A percentile compares a stretch with the other conserved stretches of the same genome.
These are phyloP conservation scores for Erythrocebus patas DNA, from an alignment of 2,113 vertebrate genomes.

Conservation along the genomic window DNA sequence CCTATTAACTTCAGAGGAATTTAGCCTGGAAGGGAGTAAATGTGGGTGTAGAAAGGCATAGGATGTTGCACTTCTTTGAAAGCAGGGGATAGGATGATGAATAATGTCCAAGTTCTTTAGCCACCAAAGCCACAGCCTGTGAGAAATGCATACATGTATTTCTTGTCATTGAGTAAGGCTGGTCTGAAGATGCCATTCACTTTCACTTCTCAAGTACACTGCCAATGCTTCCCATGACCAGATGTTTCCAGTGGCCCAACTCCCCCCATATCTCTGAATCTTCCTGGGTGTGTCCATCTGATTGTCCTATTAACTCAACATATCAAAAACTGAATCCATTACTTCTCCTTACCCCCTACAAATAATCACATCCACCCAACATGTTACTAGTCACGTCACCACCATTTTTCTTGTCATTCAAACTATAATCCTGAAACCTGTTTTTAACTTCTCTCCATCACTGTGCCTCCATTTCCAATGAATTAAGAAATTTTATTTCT, in stretches of 20 bases:
- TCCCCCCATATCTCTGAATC: too few species aligned
- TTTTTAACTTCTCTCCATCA: neutral
- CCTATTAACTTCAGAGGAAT: constrained; percentile 60
- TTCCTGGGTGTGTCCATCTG: neutral
- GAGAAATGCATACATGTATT: neutral
- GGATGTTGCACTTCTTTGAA: neutral
- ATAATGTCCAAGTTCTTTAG: neutral
- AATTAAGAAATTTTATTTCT: neutral
- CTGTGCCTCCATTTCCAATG: neutral
- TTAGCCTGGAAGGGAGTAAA: constrained; percentile 35
- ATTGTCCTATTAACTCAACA: neutral
- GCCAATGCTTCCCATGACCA: neutral
- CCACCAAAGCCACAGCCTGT: neutral
- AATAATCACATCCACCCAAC: neutral
- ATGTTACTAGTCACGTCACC: neutral
- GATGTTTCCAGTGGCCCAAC: neutral
- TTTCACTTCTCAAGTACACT: neutral
- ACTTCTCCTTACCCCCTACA: neutral
- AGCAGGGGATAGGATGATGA: neutral
- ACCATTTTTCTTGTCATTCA: neutral
- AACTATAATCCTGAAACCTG: neutral
- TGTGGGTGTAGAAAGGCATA: neutral
- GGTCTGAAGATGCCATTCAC: neutral
- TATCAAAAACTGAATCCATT: neutral
- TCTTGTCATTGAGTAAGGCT: neutral